These are phyloP conservation scores for Linnaemya vulpina DNA, from an alignment of 2,888 invertebrate species.

Conservation along the genomic window DNA sequence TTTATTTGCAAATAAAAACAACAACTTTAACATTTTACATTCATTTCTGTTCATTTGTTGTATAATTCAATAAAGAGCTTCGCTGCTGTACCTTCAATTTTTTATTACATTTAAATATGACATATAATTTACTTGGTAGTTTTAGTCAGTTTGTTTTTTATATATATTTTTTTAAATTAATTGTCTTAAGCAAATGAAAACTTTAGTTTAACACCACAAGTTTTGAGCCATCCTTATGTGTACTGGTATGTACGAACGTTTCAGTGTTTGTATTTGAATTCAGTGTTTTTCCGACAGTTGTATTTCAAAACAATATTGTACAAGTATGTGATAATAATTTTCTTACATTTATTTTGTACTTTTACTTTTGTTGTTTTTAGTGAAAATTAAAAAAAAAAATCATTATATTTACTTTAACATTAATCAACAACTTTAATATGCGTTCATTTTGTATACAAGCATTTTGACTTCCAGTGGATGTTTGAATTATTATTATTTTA, in stretches of 20 bases:
- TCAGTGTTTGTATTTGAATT: neutral
- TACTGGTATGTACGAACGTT: neutral
- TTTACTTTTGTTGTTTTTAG: conserved; percentile 36
- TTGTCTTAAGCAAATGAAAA: neutral
- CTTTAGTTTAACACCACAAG: neutral
- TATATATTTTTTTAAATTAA: no score
- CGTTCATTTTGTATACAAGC: conserved; percentile 17
- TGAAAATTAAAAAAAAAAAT: conserved; percentile 16
- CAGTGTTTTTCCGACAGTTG: neutral
- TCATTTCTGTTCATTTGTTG: no score
- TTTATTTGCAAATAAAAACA: no score
- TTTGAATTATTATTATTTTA: conserved; percentile 11
- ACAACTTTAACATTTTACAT: no score
- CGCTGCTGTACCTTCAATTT: no score
- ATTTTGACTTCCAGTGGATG: conserved; percentile 25
- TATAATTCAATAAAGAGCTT: no score
- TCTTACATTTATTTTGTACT: conserved; percentile 37
- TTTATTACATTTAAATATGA: no score
- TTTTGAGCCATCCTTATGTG: conserved; percentile 14
- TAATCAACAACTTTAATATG: conserved; percentile 13
- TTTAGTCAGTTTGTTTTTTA: no score
- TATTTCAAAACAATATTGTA: neutral
- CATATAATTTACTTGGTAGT: no score
- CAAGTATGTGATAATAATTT: conserved; percentile 36
- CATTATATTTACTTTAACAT: neutral